Conservation (phyloP, 1,140 invertebrate genomes). For the Babylonia areolata region DNA sequence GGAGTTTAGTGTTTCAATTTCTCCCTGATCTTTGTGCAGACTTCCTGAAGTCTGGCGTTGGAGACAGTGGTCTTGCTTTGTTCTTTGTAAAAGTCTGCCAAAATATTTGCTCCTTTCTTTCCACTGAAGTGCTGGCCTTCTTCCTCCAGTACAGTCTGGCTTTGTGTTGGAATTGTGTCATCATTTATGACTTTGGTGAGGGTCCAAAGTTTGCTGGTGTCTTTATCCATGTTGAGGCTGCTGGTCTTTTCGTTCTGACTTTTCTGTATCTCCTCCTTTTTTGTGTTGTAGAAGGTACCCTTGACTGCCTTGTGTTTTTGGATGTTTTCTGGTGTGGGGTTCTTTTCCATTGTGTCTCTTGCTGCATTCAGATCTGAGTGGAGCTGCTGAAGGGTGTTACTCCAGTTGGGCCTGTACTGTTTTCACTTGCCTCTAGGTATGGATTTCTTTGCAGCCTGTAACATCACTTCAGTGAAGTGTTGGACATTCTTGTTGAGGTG, state of each 20-base stretch:
- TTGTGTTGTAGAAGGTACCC: background rate
- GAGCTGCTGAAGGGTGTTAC: background rate
- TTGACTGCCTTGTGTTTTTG: background rate
- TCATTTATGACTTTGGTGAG: background rate
- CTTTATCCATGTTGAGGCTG: conserved; percentile 19
- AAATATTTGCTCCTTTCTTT: background rate
- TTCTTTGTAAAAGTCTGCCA: background rate
- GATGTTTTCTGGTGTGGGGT: background rate
- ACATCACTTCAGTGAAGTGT: background rate
- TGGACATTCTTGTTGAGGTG: background rate
- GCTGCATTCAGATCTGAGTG: background rate
- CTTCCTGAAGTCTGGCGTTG: background rate
- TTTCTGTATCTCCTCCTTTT: background rate
- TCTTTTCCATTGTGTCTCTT: background rate
- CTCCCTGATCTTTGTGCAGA: background rate
- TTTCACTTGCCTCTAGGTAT: background rate
- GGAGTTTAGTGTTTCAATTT: background rate
- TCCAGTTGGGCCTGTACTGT: background rate
- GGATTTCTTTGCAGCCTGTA: background rate
- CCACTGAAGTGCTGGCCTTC: background rate
- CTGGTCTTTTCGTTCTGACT: background rate
- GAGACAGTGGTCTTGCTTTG: no score
- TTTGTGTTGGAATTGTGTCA: background rate
- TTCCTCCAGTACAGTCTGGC: background rate
- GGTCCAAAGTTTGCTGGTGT: conserved; percentile 27